These are phyloP conservation scores for Amphimallon solstitiale DNA, from an alignment of 2,888 invertebrate species.

Conservation along the genomic window DNA sequence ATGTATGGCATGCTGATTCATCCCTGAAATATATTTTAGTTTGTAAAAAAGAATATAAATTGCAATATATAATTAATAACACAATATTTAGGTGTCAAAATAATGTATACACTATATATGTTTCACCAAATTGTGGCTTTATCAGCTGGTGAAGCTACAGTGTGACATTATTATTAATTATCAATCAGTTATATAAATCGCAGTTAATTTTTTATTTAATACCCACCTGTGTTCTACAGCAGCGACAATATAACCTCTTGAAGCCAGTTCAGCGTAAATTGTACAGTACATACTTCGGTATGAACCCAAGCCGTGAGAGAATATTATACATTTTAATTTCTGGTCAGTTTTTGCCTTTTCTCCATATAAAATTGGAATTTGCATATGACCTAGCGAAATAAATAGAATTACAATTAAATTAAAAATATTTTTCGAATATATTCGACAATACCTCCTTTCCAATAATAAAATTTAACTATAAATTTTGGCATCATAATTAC, in stretches of 20 bases:
- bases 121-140: no score
- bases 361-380: slow-evolving; percentile 67
- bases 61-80: no score
- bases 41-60: no score
- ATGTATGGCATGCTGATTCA: slow-evolving; percentile 63
- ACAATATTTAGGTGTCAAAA: no score
- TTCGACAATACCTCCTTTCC: slow-evolving; percentile 53
- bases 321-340: slow-evolving; percentile 68
- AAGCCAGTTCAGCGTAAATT: slow-evolving; percentile 71
- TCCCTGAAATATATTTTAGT: slow-evolving; percentile 52
- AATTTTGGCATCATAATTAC: slow-evolving; percentile 60
- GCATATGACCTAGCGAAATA: slow-evolving; percentile 58
- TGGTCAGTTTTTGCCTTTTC: slow-evolving; percentile 59
- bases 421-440: background rate
- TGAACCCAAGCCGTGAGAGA: slow-evolving; percentile 75
- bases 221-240: slow-evolving; percentile 72
- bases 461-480: slow-evolving; percentile 50
- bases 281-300: slow-evolving; percentile 70
- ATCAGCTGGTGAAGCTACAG: no score
- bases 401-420: no score
- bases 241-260: slow-evolving; percentile 72
- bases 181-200: no score
- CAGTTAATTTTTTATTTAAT: background rate
- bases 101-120: no score
- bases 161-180: no score